Evolutionary conservation across 2,888 invertebrate genomes (phyloP), one percentile per base, ranked within the genome.

Genomic region (Pseudococcus viburni): DNA sequence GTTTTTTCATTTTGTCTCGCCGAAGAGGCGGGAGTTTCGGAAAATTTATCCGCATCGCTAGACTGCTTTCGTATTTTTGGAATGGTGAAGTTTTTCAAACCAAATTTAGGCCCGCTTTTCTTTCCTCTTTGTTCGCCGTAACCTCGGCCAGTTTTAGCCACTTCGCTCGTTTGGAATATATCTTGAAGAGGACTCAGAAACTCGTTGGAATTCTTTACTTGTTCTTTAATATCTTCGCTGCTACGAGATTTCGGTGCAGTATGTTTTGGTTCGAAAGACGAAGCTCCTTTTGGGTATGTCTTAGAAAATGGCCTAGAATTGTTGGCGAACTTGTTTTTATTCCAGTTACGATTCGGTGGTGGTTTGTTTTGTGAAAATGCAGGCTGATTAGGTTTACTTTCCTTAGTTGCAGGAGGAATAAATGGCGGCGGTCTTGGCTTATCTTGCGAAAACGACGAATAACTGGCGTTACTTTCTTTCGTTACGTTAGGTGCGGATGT

Each of bases 151-250:
- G 55, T 80, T 83, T 55, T 51, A n/a, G 88, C 22, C 12, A 12
- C n/a, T 22, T n/a, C 64, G 64, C 33, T 11, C 6, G 26, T 19
- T 12, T 48, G 55, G 59, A 33, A 83, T 5, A 83, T 33, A 12
- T 42, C 80, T 26, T 46, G 12, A 33, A 88, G 55, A 26, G 88
- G 88, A 42, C 88, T 88, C 0, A 0, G 4, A 59, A 88, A 88
- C 1, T 80, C 59, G n/a, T 48, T 88, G 0, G 48, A 39, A 12
- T 88, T 51, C n/a, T 88, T 88, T 15, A 22, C 19, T 12, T n/a
- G 59, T 19, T 85, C 42, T 19, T 39, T 85, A 4, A 59, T n/a
- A 39, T 85, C 64, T 1, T 6, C 46, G 9, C 15, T 5, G 7
- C 17, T 73, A 3, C 17, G 15, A 19, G 15, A 8, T 12, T 46